Evolutionary conservation across 2,888 invertebrate species (phyloP), one percentile per base, ranked within the genome.

Genomic region (Callosobruchus maculatus): DNA sequence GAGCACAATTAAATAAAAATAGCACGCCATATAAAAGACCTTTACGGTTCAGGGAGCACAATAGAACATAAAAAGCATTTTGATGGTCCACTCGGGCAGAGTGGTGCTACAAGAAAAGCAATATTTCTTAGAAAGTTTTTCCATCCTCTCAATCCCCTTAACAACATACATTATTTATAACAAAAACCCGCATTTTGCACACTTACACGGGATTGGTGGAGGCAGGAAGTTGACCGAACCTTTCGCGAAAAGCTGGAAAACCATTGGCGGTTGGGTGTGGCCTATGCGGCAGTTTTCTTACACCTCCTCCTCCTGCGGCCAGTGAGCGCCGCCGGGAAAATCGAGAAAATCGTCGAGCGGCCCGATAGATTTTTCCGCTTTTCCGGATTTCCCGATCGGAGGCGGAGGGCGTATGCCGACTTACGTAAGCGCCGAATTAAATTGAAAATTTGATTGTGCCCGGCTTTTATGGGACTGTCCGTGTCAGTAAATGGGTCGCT

Each of bases 111-210:
- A 71, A 73, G 76, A 77, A 75, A 75, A 78, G 76, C 77, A 78
- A 78, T 79, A 79, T 79, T 79, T 78, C 80, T 74, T 75, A 73
- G 74, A 74, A 77, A 74, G 77, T 77, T 77, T 77, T 77, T 78
- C 76, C 68, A 73, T 79, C 68, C 68, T 68, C 22, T 22, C 21
- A 21, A 80, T 79, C 82, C 83, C 81, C 81, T 83, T 83, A 84
- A 83, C 84, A 82, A 83, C 84, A 86, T 86, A 83, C 85, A 86
- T 86, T 86, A 86, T 86, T 86, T 86, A 86, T 86, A 86, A 86
- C 86, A 86, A 86, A 85, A 84, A 84, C 82, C 81, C 81, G 78
- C 80, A 82, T 81, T 83, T 82, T 84, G 82, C 83, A 81, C 76
- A 79, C 76, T 74, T 74, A 79, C 82, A 81, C 82, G 82, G 82